Conservation (phyloP, 2,113 vertebrate species). For the Chaetorhynchus papuensis region DNA sequence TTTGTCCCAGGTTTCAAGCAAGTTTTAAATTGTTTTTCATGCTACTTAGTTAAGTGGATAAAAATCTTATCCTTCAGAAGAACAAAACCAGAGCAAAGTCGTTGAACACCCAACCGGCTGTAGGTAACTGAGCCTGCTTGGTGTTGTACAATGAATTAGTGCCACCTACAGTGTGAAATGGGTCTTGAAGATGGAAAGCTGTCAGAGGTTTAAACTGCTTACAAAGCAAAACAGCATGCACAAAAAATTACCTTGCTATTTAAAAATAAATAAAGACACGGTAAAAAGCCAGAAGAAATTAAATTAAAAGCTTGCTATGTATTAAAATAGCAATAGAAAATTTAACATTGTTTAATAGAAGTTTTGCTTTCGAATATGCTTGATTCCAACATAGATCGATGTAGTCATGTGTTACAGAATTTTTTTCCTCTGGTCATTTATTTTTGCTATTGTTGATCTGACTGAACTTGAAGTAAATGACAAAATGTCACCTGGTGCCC, state of each 20-base stretch:
- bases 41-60: background rate
- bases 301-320: background rate
- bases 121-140: background rate
- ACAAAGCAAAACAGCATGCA: background rate
- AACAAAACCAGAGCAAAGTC: background rate
- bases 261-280: background rate
- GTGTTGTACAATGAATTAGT: background rate
- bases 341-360: background rate
- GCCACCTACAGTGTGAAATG: slow-evolving; percentile 44
- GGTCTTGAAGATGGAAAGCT: background rate
- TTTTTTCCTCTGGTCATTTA: background rate
- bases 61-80: background rate
- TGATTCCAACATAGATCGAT: background rate
- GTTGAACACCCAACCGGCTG: background rate
- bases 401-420: background rate
- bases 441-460: background rate
- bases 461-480: background rate
- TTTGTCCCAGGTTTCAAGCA: background rate
- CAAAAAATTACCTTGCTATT: background rate
- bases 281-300: background rate
- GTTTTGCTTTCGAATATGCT: background rate
- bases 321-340: background rate
- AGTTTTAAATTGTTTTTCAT: background rate
- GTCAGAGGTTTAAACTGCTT: background rate
- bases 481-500: background rate